Percentiles rank a stretch among this genome's conserved stretches.
Evolutionary conservation across 2,888 invertebrate species (phyloP).

Genomic region (Blera fallax): DNA sequence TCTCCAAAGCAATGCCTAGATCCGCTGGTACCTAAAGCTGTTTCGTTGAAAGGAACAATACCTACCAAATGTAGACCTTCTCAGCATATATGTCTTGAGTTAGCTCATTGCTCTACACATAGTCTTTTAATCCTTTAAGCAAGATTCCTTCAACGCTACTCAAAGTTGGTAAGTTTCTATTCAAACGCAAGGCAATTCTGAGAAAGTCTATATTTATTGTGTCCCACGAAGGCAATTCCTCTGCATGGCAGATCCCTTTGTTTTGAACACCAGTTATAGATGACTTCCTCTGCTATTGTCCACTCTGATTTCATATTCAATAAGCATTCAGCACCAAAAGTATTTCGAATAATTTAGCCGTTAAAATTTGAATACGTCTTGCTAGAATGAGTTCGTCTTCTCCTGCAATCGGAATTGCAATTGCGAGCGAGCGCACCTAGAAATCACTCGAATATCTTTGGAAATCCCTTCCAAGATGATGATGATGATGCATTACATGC

Average conservation of each 20-base stretch:
- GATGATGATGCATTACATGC: conserved; percentile 55
- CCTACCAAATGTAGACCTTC: too few relatives aligned
- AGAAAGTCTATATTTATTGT: background rate
- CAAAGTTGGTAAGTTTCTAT: too few relatives aligned
- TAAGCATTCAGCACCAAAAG: conserved; percentile 43
- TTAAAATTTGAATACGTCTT: conserved; percentile 69
- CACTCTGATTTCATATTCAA: conserved; percentile 57
- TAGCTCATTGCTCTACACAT: too few relatives aligned
- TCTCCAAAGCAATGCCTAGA: too few relatives aligned
- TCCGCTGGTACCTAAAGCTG: too few relatives aligned
- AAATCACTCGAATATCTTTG: conserved; percentile 56
- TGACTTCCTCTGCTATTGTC: conserved; percentile 41
- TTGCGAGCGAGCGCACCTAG: conserved; percentile 54
- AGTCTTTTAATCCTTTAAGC: too few relatives aligned
- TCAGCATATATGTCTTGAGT: too few relatives aligned
- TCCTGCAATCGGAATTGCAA: conserved; percentile 12
- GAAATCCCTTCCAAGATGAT: conserved; percentile 36
- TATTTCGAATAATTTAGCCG: conserved; percentile 58
- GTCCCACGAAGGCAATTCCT: conserved; percentile 36
- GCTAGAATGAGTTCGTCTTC: conserved; percentile 29
- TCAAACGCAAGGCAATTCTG: conserved; percentile 1
- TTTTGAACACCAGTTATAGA: conserved; percentile 4
- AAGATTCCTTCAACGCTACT: too few relatives aligned
- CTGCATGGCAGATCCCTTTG: too few relatives aligned
- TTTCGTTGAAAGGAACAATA: too few relatives aligned